Conservation (phyloP, 2,113 vertebrate genomes). For the Anoura caudifer region DNA sequence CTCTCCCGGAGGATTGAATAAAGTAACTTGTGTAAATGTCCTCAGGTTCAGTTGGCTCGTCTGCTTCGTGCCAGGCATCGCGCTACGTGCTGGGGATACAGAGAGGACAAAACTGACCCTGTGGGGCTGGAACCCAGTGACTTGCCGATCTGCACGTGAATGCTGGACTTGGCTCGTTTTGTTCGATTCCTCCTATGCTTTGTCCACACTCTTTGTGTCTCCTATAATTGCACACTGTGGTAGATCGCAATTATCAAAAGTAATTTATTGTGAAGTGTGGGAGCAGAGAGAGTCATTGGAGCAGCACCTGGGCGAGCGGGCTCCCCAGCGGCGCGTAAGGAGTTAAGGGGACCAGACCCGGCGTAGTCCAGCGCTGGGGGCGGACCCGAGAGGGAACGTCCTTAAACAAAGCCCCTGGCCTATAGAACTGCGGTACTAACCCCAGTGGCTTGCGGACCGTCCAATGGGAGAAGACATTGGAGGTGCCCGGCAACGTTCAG, state of each 20-base stretch:
- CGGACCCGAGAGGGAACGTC: background rate
- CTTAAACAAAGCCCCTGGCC: conserved; percentile 13
- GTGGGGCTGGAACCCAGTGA: background rate
- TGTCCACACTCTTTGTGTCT: background rate
- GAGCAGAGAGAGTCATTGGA: fast-evolving
- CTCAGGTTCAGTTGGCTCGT: background rate
- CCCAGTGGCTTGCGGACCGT: background rate
- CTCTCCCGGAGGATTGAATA: background rate
- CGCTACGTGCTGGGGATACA: background rate
- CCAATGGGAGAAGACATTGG: conserved; percentile 54
- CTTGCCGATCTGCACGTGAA: background rate
- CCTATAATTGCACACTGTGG: background rate
- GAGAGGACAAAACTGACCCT: background rate
- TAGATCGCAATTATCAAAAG: background rate
- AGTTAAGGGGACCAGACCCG: background rate
- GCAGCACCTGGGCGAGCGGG: fast-evolving
- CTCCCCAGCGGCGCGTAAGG: fast-evolving
- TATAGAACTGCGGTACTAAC: conserved; percentile 20
- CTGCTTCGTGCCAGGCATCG: background rate
- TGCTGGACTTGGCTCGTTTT: background rate
- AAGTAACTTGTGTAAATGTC: background rate
- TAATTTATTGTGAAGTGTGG: background rate
- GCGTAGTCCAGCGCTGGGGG: background rate
- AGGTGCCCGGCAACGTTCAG: background rate
- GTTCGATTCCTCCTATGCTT: background rate